phyloP scores from a whole-genome alignment of 2,797 vertebrate species.

The Esox lucius region DNA sequence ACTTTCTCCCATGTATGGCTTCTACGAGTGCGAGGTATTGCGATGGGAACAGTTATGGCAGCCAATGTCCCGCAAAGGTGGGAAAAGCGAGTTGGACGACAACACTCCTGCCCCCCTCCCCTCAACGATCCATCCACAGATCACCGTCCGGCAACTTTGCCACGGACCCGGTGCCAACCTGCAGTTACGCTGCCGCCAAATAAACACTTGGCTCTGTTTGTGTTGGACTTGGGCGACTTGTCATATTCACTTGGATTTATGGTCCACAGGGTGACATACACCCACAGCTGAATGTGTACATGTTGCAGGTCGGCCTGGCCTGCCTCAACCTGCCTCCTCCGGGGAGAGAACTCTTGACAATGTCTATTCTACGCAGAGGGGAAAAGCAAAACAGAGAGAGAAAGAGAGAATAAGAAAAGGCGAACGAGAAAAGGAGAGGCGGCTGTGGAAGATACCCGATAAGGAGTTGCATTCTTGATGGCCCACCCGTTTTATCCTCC shows the following conservation, averaged over 20 bases:
- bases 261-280: constrained; percentile 45
- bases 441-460: constrained; percentile 34
- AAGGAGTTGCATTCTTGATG: constrained; percentile 64
- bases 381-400: background rate
- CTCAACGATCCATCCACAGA: background rate
- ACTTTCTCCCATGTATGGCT: constrained; percentile 80
- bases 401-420: constrained; percentile 11
- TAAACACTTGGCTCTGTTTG: constrained; percentile 42
- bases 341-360: background rate
- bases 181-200: constrained; percentile 47
- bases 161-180: constrained; percentile 37
- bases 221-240: constrained; percentile 30
- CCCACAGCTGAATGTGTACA: constrained; percentile 36
- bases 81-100: constrained; percentile 37
- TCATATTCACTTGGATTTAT: constrained; percentile 48
- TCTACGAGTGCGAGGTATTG: constrained; percentile 30
- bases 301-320: constrained; percentile 52
- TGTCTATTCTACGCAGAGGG: background rate
- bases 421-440: constrained; percentile 22
- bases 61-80: constrained; percentile 51
- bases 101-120: constrained; percentile 35
- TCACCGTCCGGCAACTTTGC: constrained; percentile 22
- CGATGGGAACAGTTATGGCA: constrained; percentile 13
- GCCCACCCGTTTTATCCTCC: constrained; percentile 62
- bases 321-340: constrained; percentile 62